Evolutionary conservation across 2,797 vertebrate genomes (phyloP).

Genomic region (Sebastes wilsoni): DNA sequence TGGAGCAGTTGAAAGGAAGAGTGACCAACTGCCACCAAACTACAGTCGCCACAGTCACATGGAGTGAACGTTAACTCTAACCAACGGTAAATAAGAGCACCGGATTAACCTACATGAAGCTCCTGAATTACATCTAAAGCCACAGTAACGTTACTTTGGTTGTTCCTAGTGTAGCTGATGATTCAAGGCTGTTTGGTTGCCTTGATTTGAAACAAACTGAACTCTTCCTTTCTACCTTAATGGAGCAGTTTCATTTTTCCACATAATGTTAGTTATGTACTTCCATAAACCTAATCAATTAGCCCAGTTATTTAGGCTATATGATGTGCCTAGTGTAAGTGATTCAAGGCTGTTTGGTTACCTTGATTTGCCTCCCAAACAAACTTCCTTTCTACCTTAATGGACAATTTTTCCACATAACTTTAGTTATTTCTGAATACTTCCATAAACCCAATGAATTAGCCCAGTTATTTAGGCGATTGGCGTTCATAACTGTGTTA

Average conservation of each 20-base stretch:
- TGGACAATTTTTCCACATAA: not conserved
- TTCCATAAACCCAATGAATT: no score
- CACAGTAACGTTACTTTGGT: no score
- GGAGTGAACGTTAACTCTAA: slow-evolving; percentile 40
- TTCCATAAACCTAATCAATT: no score
- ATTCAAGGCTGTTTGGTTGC: not conserved
- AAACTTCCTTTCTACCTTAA: not conserved
- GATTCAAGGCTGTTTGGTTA: not conserved
- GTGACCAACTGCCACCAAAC: slow-evolving; percentile 36
- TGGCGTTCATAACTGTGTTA: not conserved
- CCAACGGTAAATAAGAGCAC: not conserved
- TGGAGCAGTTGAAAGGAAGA: slow-evolving; percentile 15
- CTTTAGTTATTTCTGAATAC: not conserved
- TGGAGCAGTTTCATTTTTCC: not conserved
- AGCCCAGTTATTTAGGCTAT: not conserved
- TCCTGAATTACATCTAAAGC: not conserved
- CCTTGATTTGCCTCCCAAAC: not conserved
- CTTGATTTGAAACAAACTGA: not conserved
- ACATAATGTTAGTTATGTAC: not conserved
- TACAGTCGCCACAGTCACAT: slow-evolving; percentile 56
- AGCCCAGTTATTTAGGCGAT: not conserved
- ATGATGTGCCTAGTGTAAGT: not conserved
- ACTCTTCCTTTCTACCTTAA: not conserved
- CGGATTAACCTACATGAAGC: slow-evolving; percentile 51
- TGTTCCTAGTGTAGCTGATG: not conserved